Conservation (phyloP, 2,113 vertebrate genomes). For the Xiphophorus maculatus region DNA sequence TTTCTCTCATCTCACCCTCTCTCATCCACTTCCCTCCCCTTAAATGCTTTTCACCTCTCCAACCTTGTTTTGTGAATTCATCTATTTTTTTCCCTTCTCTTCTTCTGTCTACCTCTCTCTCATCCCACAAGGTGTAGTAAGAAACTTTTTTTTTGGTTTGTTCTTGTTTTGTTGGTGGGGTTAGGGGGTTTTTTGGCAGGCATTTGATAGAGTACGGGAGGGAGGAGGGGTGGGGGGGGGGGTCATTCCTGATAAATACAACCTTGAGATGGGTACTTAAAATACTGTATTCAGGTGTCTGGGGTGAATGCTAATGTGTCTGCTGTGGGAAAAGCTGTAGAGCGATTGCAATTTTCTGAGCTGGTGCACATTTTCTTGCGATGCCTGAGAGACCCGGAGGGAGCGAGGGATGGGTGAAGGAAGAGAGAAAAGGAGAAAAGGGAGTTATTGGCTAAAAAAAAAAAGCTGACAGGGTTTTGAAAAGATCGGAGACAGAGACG, state of each 20-base stretch:
- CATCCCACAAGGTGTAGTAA: neutral
- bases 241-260: conserved; percentile 83
- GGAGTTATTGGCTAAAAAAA: conserved; percentile 52
- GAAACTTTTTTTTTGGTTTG: neutral
- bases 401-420: conserved; percentile 41
- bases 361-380: conserved; percentile 85
- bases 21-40: conserved; percentile 18
- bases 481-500: conserved; percentile 23
- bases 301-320: conserved; percentile 93
- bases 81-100: conserved; percentile 14
- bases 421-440: conserved; percentile 46
- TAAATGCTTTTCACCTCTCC: conserved; percentile 41
- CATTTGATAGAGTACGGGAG: neutral
- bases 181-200: neutral
- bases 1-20: conserved; percentile 30
- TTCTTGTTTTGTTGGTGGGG: neutral
- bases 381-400: conserved; percentile 67
- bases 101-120: neutral
- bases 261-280: conserved; percentile 85
- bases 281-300: conserved; percentile 93
- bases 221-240: conserved; percentile 42
- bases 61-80: conserved; percentile 50
- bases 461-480: conserved; percentile 21
- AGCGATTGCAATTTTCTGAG: conserved; percentile 94
- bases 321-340: conserved; percentile 87